phyloP scores from a whole-genome alignment of 1,140 invertebrate species.

The Mamestra configurata region DNA sequence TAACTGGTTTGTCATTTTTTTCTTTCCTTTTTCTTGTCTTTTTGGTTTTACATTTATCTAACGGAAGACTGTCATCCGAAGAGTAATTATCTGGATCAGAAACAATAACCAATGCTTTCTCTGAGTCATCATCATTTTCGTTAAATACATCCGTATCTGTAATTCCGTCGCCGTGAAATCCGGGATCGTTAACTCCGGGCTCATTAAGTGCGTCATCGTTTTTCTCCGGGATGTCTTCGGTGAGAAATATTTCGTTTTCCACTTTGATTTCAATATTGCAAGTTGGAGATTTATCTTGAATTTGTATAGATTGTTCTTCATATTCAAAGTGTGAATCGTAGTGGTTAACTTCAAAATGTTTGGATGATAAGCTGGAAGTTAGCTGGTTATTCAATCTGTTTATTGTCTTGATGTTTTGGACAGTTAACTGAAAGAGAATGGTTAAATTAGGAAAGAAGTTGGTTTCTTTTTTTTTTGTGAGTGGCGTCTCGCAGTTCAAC shows the following conservation, averaged over 20 bases:
- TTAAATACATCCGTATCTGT: neutral
- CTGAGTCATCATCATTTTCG: constrained; percentile 48
- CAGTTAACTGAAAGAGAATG: constrained; percentile 69
- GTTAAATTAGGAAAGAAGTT: no score
- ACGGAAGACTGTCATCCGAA: constrained; percentile 69
- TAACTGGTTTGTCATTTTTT: constrained; percentile 34
- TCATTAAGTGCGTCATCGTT: constrained; percentile 17
- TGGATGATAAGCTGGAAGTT: constrained; percentile 55
- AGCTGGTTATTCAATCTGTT: constrained; percentile 64
- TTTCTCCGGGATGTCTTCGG: neutral
- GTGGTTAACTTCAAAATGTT: constrained; percentile 60
- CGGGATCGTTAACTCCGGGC: neutral
- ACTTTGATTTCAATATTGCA: constrained; percentile 53
- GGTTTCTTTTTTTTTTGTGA: no score
- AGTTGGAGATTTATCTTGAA: constrained; percentile 2
- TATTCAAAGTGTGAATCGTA: constrained; percentile 49
- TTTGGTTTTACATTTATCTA: constrained; percentile 64
- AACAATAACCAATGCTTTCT: constrained; percentile 43
- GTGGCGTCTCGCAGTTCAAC: no score
- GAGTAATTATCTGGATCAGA: constrained; percentile 62
- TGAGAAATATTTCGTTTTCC: constrained; percentile 56
- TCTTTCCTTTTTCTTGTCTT: constrained; percentile 54
- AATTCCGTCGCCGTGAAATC: constrained; percentile 17
- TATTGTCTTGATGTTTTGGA: constrained; percentile 66
- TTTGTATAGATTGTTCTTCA: neutral